Base-by-base conservation (phyloP, 1,140 invertebrate genomes). In the Meloidogyne floridensis region DNA sequence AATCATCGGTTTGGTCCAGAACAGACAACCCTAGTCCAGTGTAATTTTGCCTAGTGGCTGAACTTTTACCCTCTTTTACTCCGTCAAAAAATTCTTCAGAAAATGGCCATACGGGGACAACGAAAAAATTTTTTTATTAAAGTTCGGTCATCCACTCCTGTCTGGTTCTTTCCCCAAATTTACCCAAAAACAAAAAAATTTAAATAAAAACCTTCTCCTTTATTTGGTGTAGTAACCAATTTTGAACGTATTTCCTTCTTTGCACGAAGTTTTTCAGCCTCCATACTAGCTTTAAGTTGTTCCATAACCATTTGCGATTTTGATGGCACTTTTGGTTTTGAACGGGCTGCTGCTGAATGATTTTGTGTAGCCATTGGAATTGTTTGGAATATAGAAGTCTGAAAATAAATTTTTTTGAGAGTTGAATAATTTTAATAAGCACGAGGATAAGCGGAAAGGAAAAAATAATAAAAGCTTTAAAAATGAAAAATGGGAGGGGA, bases 241-340 rank as follows among this genome's bases (percentile, higher is more conserved):
- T 42, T 81, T 80, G 51, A n/a, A 13, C 75, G 15, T 42, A 51
- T 10, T 72, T 69, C 80, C 32, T 70, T 84, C 70, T 83, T 83
- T 2, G 82, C 3, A 18, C 56, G 47, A 9, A 77, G 32, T 32
- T 83, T 83, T 9, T 83, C 82, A 18, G 73, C 80, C 56, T 83
- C 82, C 5, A 83, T 83, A 59, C 81, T 83, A 11, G 81, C 73
- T 18, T 83, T 83, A 18, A 83, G n/a, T 43, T 77, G 42, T 3
- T 83, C 82, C 82, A 83, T 83, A 11, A 83, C 54, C 54, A 83
- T 18, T 70, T 83, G 82, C 1, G 32, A 13, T 56, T 82, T 83
- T 9, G 82, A 47, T 42, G 81, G 81, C 2, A 43, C 11, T 71
- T 83, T 83, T 20, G 71, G 76, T 8, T 56, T 69, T 6, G 18